A percentile compares a stretch with the other conserved stretches of the same genome.
Evolutionary conservation across 2,797 vertebrate species (phyloP).

Genomic region (Pipistrellus pygmaeus): DNA sequence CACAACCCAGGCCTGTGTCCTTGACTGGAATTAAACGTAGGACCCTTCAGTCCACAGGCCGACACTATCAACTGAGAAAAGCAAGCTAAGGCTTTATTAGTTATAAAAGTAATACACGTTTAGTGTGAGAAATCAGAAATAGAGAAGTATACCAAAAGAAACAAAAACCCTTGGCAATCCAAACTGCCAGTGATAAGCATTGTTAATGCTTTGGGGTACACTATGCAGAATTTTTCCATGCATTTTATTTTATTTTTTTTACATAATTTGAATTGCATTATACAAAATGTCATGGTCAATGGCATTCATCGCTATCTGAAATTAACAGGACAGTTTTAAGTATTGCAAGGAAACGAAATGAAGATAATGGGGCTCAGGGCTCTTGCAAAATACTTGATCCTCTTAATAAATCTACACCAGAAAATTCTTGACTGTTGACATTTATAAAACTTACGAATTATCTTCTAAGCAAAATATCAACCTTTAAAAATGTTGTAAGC

Average conservation of each 20-base stretch:
- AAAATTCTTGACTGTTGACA: conserved; percentile 69
- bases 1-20: background rate
- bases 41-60: background rate
- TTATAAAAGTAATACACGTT: background rate
- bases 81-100: background rate
- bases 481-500: conserved; percentile 71
- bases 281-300: background rate
- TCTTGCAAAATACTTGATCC: conserved; percentile 54
- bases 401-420: conserved; percentile 65
- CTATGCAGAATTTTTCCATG: conserved; percentile 24
- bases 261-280: background rate
- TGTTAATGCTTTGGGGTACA: background rate
- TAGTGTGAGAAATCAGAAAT: conserved; percentile 16
- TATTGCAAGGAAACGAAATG: conserved; percentile 20
- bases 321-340: background rate
- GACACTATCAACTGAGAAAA: background rate
- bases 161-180: conserved; percentile 31
- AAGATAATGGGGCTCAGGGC: background rate
- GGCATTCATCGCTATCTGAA: background rate
- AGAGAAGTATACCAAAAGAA: conserved; percentile 9
- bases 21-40: background rate
- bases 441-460: conserved; percentile 80
- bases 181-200: conserved; percentile 21
- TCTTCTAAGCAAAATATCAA: conserved; percentile 77
- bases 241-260: conserved; percentile 45